A percentile compares a stretch with the other conserved stretches of the same genome.
phyloP scores from a whole-genome alignment of 2,113 vertebrate species.

The Tiliqua scincoides region DNA sequence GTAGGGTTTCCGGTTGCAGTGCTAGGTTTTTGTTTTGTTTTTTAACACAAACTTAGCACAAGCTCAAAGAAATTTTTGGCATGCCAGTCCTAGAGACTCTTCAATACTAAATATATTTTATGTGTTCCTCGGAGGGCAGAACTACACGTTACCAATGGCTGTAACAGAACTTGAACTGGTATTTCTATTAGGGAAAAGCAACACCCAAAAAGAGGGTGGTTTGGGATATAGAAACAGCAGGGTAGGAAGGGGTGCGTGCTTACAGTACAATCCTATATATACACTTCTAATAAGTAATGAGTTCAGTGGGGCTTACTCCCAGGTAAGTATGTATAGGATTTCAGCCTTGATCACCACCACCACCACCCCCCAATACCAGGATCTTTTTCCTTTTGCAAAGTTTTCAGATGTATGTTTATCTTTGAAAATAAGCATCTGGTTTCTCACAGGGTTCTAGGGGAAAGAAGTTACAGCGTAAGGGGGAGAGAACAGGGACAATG shows the following conservation, averaged over 20 bases:
- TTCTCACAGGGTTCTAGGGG: neutral
- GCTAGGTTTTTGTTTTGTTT: neutral
- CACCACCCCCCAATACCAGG: neutral
- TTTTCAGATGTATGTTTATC: neutral
- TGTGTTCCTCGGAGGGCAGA: neutral
- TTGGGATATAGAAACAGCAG: neutral
- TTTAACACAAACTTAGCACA: neutral
- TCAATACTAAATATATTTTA: neutral
- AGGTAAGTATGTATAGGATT: too few relatives aligned
- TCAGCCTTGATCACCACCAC: too few relatives aligned
- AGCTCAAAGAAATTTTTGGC: neutral
- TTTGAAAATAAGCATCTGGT: neutral
- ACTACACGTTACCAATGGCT: neutral
- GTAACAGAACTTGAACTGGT: neutral
- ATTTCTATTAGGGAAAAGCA: neutral
- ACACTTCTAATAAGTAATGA: too few relatives aligned
- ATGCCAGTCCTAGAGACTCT: too few relatives aligned
- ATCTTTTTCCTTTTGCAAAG: neutral
- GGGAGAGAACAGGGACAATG: neutral
- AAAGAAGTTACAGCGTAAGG: neutral
- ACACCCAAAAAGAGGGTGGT: too few relatives aligned
- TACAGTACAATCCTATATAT: too few relatives aligned
- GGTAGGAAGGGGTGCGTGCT: too few relatives aligned
- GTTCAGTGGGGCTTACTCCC: too few relatives aligned
- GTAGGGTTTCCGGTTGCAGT: neutral